A percentile compares a stretch with the other conserved stretches of the same genome.
Evolutionary conservation across 2,113 vertebrate species (phyloP).

Genomic region (Lophochroa leadbeateri): DNA sequence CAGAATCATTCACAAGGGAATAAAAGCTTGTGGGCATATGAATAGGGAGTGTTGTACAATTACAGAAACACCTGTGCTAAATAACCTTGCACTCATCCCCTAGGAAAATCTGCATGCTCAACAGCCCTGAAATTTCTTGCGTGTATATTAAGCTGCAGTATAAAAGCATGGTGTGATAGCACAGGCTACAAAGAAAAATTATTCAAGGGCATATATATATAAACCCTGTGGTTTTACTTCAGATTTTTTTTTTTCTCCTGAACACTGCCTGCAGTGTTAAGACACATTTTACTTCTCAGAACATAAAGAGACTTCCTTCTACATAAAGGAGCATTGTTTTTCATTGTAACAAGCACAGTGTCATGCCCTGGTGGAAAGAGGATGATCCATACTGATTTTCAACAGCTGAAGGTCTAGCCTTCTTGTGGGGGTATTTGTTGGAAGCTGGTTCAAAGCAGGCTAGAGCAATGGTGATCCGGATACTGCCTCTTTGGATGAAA

Average conservation of each 20-base stretch:
- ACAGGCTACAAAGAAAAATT: not conserved
- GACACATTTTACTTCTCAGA: not conserved
- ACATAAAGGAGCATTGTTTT: not conserved
- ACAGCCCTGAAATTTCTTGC: not conserved
- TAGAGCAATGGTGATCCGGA: not conserved
- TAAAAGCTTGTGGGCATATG: constrained; percentile 27
- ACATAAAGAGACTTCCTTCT: not conserved
- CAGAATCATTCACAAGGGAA: constrained; percentile 21
- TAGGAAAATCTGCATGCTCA: constrained; percentile 51
- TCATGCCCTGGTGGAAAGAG: not conserved
- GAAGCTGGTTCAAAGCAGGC: not conserved
- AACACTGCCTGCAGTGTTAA: not conserved
- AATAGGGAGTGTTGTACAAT: constrained; percentile 28
- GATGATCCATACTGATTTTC: not conserved
- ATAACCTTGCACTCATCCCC: constrained; percentile 37
- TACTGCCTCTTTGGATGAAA: not conserved
- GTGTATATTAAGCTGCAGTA: constrained; percentile 1
- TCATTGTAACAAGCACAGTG: not conserved
- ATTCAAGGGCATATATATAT: constrained; percentile 4
- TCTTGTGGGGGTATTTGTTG: not conserved
- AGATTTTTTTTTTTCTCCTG: not conserved
- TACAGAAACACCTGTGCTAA: constrained; percentile 51
- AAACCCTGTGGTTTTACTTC: not conserved
- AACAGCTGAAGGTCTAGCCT: not conserved
- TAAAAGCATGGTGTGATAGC: not conserved